Evolutionary conservation across 2,113 vertebrate genomes (phyloP).

Genomic region (Nymphicus hollandicus): DNA sequence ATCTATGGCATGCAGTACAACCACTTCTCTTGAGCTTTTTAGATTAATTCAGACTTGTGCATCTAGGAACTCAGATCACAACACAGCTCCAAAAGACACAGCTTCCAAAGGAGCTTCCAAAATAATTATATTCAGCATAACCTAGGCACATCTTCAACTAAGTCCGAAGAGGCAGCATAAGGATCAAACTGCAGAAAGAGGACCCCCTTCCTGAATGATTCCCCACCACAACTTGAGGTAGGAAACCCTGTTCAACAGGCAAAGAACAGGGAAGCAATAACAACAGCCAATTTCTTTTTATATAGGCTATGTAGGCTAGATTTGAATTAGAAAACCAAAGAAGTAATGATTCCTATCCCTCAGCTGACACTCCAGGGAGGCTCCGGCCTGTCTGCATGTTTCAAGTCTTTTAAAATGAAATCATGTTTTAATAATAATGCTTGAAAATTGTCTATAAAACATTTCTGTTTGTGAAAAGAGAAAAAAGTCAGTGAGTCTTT

Average conservation of each 20-base stretch:
- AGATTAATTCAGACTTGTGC: neutral
- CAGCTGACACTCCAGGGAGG: neutral
- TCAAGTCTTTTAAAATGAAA: neutral
- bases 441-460: neutral
- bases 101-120: neutral
- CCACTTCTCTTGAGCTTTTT: neutral
- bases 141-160: neutral
- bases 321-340: neutral
- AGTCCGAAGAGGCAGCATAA: neutral
- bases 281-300: neutral
- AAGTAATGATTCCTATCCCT: neutral
- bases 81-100: neutral
- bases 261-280: neutral
- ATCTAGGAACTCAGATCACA: neutral
- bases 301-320: neutral
- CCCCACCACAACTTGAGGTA: neutral
- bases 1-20: rapidly evolving
- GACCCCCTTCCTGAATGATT: neutral
- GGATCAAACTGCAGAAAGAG: neutral
- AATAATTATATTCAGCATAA: neutral
- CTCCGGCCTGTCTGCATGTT: neutral
- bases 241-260: neutral
- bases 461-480: neutral
- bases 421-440: neutral
- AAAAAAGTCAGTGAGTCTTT: neutral